Evolutionary conservation across 30 jellyfish, hydroid and myxozoan species (phyloP).

Genomic region (Chrysaora quinquecirrha): DNA sequence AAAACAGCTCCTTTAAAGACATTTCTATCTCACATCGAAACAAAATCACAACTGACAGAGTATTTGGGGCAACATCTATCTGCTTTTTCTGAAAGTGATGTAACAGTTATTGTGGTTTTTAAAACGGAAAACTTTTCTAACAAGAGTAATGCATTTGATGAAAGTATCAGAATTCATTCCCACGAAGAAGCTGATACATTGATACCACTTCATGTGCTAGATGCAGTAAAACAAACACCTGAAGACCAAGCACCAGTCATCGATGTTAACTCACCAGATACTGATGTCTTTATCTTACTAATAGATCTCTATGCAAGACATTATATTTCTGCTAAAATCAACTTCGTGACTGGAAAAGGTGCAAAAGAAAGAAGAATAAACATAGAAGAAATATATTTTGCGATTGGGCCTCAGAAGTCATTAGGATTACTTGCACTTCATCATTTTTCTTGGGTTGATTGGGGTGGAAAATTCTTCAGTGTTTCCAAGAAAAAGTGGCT

Average conservation of each 20-base stretch:
- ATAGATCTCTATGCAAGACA: constrained; percentile 15
- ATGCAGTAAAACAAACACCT: constrained; percentile 14
- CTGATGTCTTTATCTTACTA: constrained; percentile 1
- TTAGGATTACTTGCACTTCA: background rate
- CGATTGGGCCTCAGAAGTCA: constrained; percentile 4
- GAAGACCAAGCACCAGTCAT: constrained; percentile 14
- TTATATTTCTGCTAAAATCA: background rate
- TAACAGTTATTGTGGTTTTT: background rate
- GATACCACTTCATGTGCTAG: constrained; percentile 19
- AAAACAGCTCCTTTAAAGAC: background rate
- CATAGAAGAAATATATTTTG: background rate
- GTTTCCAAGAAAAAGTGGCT: constrained; percentile 2
- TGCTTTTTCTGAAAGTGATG: too few species aligned
- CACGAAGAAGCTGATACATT: constrained; percentile 8
- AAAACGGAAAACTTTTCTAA: background rate
- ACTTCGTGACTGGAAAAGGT: constrained; percentile 1
- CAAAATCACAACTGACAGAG: too few species aligned
- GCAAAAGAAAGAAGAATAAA: background rate
- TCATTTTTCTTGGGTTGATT: background rate
- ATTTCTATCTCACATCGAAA: background rate
- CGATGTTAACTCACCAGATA: constrained; percentile 20
- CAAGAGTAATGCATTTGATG: background rate
- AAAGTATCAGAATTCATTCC: background rate
- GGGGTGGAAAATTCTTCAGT: background rate
- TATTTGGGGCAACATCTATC: too few species aligned